Evolutionary conservation across 2,888 invertebrate genomes (phyloP).

Genomic region (Plutella xylostella): DNA sequence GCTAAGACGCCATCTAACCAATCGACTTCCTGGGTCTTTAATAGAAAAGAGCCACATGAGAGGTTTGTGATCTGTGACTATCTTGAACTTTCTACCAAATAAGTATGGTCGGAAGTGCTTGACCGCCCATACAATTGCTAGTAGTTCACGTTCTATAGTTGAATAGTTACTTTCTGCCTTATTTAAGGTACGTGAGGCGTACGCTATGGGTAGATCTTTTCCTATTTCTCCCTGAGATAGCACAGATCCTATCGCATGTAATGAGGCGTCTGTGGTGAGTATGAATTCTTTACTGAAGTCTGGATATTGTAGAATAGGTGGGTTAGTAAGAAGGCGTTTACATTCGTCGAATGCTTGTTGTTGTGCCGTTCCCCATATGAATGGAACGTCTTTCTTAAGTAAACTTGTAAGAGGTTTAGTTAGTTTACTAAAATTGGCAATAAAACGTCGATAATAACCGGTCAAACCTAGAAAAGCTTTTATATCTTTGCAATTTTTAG

Average conservation of each 20-base stretch:
- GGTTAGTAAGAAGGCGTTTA: slow-evolving; percentile 14
- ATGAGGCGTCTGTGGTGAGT: slow-evolving; percentile 17
- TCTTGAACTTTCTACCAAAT: too few relatives aligned
- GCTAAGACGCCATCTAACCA: too few relatives aligned
- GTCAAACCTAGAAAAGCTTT: slow-evolving; percentile 4
- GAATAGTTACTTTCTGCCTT: slow-evolving; percentile 7
- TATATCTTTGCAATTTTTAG: too few relatives aligned
- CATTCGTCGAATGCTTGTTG: slow-evolving; percentile 6
- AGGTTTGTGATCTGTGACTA: neutral
- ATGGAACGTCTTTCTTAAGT: neutral
- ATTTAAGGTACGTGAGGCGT: slow-evolving; percentile 6
- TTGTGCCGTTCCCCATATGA: neutral
- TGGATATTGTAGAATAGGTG: slow-evolving; percentile 18
- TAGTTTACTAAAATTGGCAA: neutral
- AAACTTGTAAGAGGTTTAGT: neutral
- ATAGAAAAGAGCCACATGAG: neutral
- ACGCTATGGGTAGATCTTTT: slow-evolving; percentile 12
- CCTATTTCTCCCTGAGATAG: slow-evolving; percentile 16
- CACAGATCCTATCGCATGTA: slow-evolving; percentile 12
- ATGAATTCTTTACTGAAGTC: slow-evolving; percentile 18
- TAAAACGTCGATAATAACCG: too few relatives aligned
- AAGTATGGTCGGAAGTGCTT: slow-evolving; percentile 21
- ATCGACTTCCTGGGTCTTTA: neutral
- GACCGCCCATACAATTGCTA: slow-evolving; percentile 20
- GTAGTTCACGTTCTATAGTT: slow-evolving; percentile 19